Base-by-base conservation (phyloP, 2,797 vertebrate species). In the Iguana delicatissima region DNA sequence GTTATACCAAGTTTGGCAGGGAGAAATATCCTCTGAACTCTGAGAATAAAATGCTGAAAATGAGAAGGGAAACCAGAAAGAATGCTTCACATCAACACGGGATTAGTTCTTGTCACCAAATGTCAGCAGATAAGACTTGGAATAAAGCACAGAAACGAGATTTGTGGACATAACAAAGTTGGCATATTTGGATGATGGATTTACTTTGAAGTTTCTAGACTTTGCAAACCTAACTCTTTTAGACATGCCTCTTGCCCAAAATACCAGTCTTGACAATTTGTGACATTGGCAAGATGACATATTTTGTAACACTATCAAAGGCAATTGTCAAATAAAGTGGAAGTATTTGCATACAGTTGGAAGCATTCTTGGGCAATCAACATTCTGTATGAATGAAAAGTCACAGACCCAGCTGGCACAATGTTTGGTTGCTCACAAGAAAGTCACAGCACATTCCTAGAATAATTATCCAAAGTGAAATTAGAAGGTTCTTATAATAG, bases 361-460 rank as follows among this genome's bases (percentile, higher is more conserved):
- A 89, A 95, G 88, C 59, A 88, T 0, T 83, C 86, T 91, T 94
- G 93, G 86, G 81, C 88, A 94, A 89, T 92, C 81, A 88, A 64
- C 86, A 64, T 86, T 94, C 83, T 59, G 18, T 46, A 76, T 90
- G 83, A 87, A 80, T 87, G 72, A 76, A 94, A 92, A 93, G 89
- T 92, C 86, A 90, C 1, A 62, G 80, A 90, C 89, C 89, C 90
- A 80, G 90, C 76, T 83, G 84, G 91, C 93, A 92, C 20, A 82
- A 72, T 32, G 57, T 80, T 85, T 91, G 80, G 90, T 90, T 91
- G 80, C 88, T 89, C 62, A 57, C 42, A 52, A 64, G 22, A 92
- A 84, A 81, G 85, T 80, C 5, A 32, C 42, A 69, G 6, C 59
- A 38, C 85, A 74, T 80, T 88, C 91, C 87, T 83, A 57, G 67